Base-by-base conservation (phyloP, 2,797 vertebrate genomes). In the Molossus molossus region DNA sequence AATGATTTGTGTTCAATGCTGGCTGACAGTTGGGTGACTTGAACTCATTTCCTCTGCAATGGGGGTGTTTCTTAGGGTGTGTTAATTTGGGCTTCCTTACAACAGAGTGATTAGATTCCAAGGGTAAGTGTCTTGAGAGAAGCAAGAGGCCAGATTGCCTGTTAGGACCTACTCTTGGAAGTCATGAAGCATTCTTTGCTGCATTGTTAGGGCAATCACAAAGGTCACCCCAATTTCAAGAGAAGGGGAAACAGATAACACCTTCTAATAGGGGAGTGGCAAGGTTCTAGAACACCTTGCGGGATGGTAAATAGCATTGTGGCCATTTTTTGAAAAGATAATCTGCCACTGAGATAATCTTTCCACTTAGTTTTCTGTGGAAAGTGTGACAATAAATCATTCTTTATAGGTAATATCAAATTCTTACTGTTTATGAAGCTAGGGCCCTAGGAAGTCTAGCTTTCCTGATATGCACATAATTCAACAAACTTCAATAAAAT, bases 361-460 rank as follows among this genome's bases (percentile, higher is more conserved):
- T 33, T 33, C 33, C 33, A 70, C 37, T 67, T 53, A 55, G 8
- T n/a, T 45, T 67, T 80, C 73, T 65, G 75, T 18, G 29, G 20
- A 67, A 62, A 81, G 55, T 45, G 1, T 53, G 53, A 48, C 21
- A 84, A 29, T 91, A 48, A 87, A 48, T 87, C 64, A 55, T 67
- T 96, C 10, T 73, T 92, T 33, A 81, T 4, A 33, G 60, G 20
- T 69, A 83, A 79, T 58, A n/a, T 45, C 50, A 87, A 9, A 83
- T 60, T 57, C 23, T 83, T 53, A 37, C 9, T 45, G 5, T 72
- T 91, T 53, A 76, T 83, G 5, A 83, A 33, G 15, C 18, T 11
- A 92, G 58, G 37, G 3, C 15, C 14, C 21, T 60, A 84, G 45
- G 15, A 80, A 90, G 10, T 4, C 21, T 12, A 76, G 10, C 8